phyloP scores from a whole-genome alignment of 2,113 vertebrate species.

The Benitochromis conjunctus region DNA sequence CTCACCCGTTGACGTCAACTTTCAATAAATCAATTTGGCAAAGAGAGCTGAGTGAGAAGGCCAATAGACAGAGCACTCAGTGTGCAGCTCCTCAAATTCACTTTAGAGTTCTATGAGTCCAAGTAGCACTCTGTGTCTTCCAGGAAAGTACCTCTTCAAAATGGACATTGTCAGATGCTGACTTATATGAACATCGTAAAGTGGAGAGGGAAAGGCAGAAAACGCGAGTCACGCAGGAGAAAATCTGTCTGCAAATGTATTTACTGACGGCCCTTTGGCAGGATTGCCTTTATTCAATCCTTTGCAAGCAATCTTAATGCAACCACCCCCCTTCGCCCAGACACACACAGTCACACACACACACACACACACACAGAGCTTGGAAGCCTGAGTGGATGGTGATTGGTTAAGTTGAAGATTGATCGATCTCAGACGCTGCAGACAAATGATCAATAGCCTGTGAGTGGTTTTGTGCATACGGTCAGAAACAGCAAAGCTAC shows the following conservation, averaged over 20 bases:
- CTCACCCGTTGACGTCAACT: slow-evolving; percentile 52
- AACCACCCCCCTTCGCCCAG: not conserved
- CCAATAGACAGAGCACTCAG: slow-evolving; percentile 38
- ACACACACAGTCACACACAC: not conserved
- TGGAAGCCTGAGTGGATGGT: not conserved
- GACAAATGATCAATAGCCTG: slow-evolving; percentile 17
- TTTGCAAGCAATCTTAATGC: slow-evolving; percentile 35
- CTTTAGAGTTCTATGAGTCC: slow-evolving; percentile 28
- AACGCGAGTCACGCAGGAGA: slow-evolving; percentile 39
- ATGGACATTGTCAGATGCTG: slow-evolving; percentile 30
- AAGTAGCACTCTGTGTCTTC: slow-evolving; percentile 7
- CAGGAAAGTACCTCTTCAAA: slow-evolving; percentile 24
- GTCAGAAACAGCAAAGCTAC: not conserved
- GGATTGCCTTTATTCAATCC: slow-evolving; percentile 40
- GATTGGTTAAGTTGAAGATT: slow-evolving; percentile 14
- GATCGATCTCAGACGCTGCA: slow-evolving; percentile 6
- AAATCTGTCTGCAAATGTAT: slow-evolving; percentile 63
- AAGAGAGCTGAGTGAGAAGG: slow-evolving; percentile 1
- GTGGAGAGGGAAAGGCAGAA: slow-evolving; percentile 28
- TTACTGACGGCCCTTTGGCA: slow-evolving; percentile 53
- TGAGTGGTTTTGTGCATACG: not conserved
- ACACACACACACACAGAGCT: not conserved
- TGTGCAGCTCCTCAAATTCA: slow-evolving; percentile 48
- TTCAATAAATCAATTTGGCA: slow-evolving; percentile 62
- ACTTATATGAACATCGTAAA: slow-evolving; percentile 17